phyloP scores from a whole-genome alignment of 2,888 invertebrate genomes.

The Brenthis daphne region DNA sequence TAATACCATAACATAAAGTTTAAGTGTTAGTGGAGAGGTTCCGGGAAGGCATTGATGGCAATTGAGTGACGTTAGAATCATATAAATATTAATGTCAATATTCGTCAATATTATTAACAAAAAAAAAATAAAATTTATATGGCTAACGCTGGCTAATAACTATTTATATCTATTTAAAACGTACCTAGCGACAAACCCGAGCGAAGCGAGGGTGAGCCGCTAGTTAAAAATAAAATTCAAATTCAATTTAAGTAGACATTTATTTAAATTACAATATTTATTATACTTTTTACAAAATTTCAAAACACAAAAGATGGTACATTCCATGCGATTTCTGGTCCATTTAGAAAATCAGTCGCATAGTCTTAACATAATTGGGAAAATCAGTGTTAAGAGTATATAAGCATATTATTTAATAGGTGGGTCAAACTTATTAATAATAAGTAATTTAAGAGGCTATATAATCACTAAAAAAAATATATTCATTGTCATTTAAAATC shows the following conservation, averaged over 20 bases:
- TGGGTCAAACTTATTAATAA: constrained; percentile 33
- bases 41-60: no score
- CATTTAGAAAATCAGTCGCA: constrained; percentile 13
- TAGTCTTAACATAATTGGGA: constrained; percentile 17
- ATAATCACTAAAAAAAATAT: neutral
- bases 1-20: no score
- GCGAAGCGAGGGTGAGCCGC: no score
- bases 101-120: no score
- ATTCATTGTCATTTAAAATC: neutral
- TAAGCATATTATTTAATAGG: constrained; percentile 22
- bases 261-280: constrained; percentile 11
- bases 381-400: constrained; percentile 4
- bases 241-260: neutral
- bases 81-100: no score
- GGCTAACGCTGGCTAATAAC: no score
- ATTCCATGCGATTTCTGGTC: constrained; percentile 21
- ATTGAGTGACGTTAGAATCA: no score
- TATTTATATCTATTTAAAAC: no score
- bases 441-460: neutral
- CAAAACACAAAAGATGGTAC: constrained; percentile 3
- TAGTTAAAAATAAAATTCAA: no score
- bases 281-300: neutral
- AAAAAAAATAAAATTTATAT: no score
- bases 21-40: no score
- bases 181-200: no score